Base-by-base conservation (phyloP, 2,797 vertebrate genomes). In the Cryptoblepharus egeriae region DNA sequence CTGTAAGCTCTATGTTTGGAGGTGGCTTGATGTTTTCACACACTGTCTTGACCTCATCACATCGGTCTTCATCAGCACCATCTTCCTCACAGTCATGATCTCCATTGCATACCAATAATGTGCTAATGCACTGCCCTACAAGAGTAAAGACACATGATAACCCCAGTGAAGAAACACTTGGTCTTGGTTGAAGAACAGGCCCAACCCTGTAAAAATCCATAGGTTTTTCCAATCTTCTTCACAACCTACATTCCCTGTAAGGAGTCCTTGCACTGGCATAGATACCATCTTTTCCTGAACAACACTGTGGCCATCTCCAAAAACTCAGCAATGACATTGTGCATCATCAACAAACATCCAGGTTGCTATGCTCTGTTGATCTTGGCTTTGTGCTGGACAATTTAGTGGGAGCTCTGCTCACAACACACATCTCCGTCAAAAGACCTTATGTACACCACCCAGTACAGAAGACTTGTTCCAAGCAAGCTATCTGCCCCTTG, bases 41-140 rank as follows among this genome's bases (percentile, higher is more conserved):
- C 1, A 95, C 88, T 55, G 81, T 89, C 4, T 69, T 95, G 55
- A 79, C 93, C 30, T 77, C 84, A 0, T 94, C 88, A 75, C 98
- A 99, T 73, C 1, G 76, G 82, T 96, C 96, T 94, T 99, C 98
- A 88, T 99, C 98, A 1, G 92, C 87, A 67, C 97, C 92, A 26
- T 98, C 97, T 64, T 97, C 97, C 68, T 97, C 97, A 92, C 98
- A 99, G 91, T 99, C 98, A 61, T 98, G 96, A 93, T 99, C 98
- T 1, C 98, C 97, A 22, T 99, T 99, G 93, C 98, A 99, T 81
- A 97, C 93, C 88, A 99, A 93, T 32, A 94, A 95, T 72, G 63
- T 95, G 88, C 96, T 98, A 90, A 99, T 97, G 75, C 98, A 99
- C 88, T 96, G 96, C 85, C 98, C 98, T 91, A 91, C 45, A 77